Percentiles rank a stretch among this genome's conserved stretches.
Evolutionary conservation across 2,888 invertebrate species (phyloP).

Genomic region (Troides aeacus): DNA sequence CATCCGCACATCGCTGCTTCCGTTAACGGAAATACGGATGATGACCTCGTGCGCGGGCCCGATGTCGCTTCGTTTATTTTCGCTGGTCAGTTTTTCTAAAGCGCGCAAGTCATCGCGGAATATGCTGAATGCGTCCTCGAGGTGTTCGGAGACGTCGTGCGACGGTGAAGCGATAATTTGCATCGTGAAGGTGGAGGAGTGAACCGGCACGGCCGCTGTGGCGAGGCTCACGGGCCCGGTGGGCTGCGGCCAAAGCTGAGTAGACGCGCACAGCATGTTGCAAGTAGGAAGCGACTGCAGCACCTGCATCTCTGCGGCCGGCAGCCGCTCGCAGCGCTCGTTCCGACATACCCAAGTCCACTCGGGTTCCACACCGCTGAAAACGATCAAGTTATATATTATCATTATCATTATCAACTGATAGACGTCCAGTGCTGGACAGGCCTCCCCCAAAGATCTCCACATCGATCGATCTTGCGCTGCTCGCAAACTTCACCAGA

Average conservation of each 20-base stretch:
- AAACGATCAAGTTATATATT: slow-evolving; percentile 38
- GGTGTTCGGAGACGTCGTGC: slow-evolving; percentile 56
- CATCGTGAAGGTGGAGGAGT: slow-evolving; percentile 74
- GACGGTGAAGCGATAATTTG: slow-evolving; percentile 64
- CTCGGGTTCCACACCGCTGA: slow-evolving; percentile 76
- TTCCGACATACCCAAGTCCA: slow-evolving; percentile 89
- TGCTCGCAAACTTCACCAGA: no score
- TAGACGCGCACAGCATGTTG: slow-evolving; percentile 87
- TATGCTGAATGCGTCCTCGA: slow-evolving; percentile 73
- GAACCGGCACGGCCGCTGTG: slow-evolving; percentile 81
- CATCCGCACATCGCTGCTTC: slow-evolving; percentile 77
- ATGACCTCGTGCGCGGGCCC: slow-evolving; percentile 68
- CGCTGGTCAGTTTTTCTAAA: slow-evolving; percentile 62
- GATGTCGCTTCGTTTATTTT: slow-evolving; percentile 44
- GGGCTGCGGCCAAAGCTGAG: slow-evolving; percentile 90
- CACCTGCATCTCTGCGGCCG: slow-evolving; percentile 55
- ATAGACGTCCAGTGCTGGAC: no score
- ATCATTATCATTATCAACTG: no score
- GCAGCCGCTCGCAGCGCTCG: slow-evolving; percentile 83
- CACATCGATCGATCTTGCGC: no score
- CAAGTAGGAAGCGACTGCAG: slow-evolving; percentile 85
- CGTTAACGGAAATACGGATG: slow-evolving; percentile 78
- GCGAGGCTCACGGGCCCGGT: slow-evolving; percentile 85
- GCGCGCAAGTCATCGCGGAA: slow-evolving; percentile 74
- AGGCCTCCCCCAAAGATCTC: no score